Evolutionary conservation across 1,140 invertebrate genomes (phyloP).

Genomic region (Drosophila persimilis): DNA sequence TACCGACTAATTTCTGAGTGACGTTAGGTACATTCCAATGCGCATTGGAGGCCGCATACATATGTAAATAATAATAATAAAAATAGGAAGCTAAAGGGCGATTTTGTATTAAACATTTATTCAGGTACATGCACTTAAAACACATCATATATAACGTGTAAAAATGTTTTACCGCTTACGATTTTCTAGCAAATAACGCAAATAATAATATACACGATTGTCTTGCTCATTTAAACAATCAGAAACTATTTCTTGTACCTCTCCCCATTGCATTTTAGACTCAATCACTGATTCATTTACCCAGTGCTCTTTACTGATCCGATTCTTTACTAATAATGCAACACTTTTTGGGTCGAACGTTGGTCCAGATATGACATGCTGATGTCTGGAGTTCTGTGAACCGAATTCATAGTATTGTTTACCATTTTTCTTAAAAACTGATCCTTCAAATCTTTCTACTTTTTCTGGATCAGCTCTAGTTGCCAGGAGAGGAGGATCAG

Average conservation of each 20-base stretch:
- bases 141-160: neutral
- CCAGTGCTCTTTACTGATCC: constrained; percentile 25
- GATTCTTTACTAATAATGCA: neutral
- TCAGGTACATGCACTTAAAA: neutral
- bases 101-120: no score
- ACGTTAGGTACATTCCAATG: no score
- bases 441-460: neutral
- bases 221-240: neutral
- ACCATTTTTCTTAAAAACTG: constrained; percentile 3
- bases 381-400: neutral
- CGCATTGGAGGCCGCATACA: no score
- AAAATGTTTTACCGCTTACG: neutral
- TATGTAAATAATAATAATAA: no score
- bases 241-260: neutral
- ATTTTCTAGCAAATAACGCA: constrained; percentile 13
- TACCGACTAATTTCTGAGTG: no score
- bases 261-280: constrained; percentile 5
- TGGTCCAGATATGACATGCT: neutral
- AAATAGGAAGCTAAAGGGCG: no score
- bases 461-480: neutral
- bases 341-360: constrained; percentile 21
- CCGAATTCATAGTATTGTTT: constrained; percentile 26
- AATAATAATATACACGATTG: constrained; percentile 21
- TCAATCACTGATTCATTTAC: constrained; percentile 7
- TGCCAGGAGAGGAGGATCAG: neutral